phyloP scores from a whole-genome alignment of 1,140 invertebrate genomes.

The Neotoxoptera formosana region DNA sequence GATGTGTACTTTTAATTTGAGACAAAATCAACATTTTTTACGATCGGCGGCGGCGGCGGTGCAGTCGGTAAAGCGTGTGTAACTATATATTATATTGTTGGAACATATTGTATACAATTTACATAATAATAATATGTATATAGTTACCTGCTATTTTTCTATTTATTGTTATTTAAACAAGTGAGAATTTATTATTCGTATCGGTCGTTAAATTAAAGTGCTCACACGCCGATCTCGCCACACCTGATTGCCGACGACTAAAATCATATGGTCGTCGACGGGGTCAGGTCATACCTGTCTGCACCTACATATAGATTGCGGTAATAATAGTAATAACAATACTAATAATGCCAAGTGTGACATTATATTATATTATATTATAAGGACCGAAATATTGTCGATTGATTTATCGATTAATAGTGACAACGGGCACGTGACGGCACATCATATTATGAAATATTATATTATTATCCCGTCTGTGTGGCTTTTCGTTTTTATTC shows the following conservation, averaged over 20 bases:
- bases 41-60: not conserved
- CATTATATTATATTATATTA: not conserved
- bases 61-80: no score
- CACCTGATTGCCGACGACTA: slow-evolving; percentile 17
- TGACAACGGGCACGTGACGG: not conserved
- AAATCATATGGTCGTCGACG: not conserved
- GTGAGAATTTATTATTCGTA: not conserved
- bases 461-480: not conserved
- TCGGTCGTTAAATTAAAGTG: not conserved
- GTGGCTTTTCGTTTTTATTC: not conserved
- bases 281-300: slow-evolving; percentile 35
- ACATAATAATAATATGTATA: not conserved
- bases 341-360: not conserved
- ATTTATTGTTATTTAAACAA: not conserved
- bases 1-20: slow-evolving; percentile 1
- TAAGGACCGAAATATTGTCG: not conserved
- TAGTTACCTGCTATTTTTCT: not conserved
- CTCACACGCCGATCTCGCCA: not conserved
- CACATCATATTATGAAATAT: not conserved
- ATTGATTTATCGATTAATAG: not conserved
- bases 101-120: not conserved
- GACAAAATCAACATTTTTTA: not conserved
- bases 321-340: not conserved
- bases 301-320: no score
- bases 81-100: no score